Percentiles rank a stretch among this genome's conserved stretches.
These are phyloP conservation scores for Cotesia chilonis DNA, from an alignment of 1,140 invertebrate species.

Conservation along the genomic window DNA sequence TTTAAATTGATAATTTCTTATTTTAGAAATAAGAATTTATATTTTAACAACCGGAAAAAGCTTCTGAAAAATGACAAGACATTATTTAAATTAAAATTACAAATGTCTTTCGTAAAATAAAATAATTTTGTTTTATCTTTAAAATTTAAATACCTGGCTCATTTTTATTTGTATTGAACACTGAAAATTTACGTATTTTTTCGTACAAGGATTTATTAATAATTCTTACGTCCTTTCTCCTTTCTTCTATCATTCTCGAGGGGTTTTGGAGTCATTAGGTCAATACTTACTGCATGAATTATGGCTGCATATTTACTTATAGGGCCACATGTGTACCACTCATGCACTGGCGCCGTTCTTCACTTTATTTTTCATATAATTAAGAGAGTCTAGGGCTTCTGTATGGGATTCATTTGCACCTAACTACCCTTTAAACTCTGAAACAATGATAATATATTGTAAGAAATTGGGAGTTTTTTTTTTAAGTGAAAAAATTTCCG, in stretches of 20 bases:
- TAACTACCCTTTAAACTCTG: slow-evolving; percentile 39
- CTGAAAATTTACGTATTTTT: no score
- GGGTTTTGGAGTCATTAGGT: slow-evolving; percentile 24
- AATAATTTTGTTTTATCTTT: no score
- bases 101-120: no score
- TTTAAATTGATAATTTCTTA: no score
- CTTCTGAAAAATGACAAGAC: no score
- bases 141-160: no score
- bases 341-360: slow-evolving; percentile 54
- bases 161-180: no score
- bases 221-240: neutral
- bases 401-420: slow-evolving; percentile 59
- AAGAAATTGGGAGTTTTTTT: neutral
- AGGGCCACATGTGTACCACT: slow-evolving; percentile 56
- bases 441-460: neutral
- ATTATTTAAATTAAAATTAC: no score
- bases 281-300: slow-evolving; percentile 49
- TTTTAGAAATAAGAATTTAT: no score
- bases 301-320: slow-evolving; percentile 41
- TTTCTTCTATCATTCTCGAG: neutral
- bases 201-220: slow-evolving; percentile 30
- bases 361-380: no score
- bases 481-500: no score
- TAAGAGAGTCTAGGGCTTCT: slow-evolving; percentile 37
- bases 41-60: no score